Conservation (phyloP, 2,888 invertebrate genomes). For the Hemicrepidius hirtus region DNA sequence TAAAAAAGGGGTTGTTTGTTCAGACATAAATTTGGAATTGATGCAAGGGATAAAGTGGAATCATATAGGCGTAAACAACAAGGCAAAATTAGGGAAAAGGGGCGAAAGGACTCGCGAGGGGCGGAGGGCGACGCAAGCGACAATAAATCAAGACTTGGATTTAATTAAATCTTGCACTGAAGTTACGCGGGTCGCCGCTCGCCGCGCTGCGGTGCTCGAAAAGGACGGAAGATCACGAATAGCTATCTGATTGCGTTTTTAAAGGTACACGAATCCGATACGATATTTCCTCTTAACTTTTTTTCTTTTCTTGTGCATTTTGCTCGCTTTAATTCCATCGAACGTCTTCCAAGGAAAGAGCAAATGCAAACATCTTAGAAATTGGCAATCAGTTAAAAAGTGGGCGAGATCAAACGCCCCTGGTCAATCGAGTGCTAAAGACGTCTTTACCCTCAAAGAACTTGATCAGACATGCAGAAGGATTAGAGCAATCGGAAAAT, state of each 20-base stretch:
- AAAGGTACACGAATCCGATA: slow-evolving; percentile 42
- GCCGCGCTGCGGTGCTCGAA: slow-evolving; percentile 70
- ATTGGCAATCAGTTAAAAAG: slow-evolving; percentile 61
- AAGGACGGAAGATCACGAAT: slow-evolving; percentile 45
- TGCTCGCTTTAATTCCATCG: slow-evolving; percentile 42
- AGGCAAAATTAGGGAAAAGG: slow-evolving; percentile 55
- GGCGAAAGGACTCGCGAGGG: slow-evolving; percentile 54
- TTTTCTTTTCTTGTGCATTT: slow-evolving; percentile 35
- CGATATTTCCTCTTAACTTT: slow-evolving; percentile 1
- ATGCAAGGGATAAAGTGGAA: slow-evolving; percentile 55
- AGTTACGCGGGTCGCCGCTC: slow-evolving; percentile 73
- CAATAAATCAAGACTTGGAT: slow-evolving; percentile 75
- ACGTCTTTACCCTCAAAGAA: slow-evolving; percentile 57
- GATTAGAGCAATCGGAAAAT: slow-evolving; percentile 51
- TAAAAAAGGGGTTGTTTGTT: slow-evolving; percentile 2
- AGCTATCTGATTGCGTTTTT: slow-evolving; percentile 52
- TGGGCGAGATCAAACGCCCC: slow-evolving; percentile 63
- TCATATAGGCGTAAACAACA: slow-evolving; percentile 62
- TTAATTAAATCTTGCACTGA: slow-evolving; percentile 76
- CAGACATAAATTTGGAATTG: slow-evolving; percentile 15
- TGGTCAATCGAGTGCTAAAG: slow-evolving; percentile 62
- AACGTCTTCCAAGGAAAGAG: slow-evolving; percentile 24
- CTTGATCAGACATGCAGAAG: slow-evolving; percentile 55
- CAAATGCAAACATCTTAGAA: slow-evolving; percentile 50
- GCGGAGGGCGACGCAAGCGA: slow-evolving; percentile 66